Conservation (phyloP, 2,113 vertebrate genomes). For the Syngnathus scovelli region DNA sequence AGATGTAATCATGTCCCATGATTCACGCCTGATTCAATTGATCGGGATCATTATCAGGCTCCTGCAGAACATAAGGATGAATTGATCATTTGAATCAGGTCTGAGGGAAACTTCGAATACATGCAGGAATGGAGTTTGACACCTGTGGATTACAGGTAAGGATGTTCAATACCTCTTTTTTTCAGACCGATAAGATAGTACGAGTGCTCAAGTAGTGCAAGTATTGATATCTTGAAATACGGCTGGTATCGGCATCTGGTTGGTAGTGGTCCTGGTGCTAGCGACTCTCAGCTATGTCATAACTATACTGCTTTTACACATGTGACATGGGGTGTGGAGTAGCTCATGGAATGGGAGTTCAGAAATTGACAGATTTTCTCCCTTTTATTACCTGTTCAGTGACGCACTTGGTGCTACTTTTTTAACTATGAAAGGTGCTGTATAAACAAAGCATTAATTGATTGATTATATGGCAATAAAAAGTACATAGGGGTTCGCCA, state of each 20-base stretch:
- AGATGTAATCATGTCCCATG: background rate
- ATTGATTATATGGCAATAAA: background rate
- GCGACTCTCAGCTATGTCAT: background rate
- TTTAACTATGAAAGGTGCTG: background rate
- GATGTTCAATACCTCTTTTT: too few species aligned
- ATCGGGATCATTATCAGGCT: too few species aligned
- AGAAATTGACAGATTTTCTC: background rate
- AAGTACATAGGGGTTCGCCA: background rate
- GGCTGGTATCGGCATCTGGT: too few species aligned
- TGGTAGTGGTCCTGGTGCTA: background rate
- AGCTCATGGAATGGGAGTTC: background rate
- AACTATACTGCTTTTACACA: background rate
- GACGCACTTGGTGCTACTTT: background rate
- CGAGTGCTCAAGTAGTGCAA: too few species aligned
- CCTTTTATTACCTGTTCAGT: background rate
- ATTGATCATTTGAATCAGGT: too few species aligned
- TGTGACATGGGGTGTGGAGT: background rate
- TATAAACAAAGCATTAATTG: background rate
- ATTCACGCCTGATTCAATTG: too few species aligned
- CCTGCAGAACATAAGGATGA: too few species aligned
- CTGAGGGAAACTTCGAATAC: too few species aligned
- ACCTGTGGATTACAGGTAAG: too few species aligned
- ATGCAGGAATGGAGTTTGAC: too few species aligned
- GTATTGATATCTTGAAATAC: too few species aligned
- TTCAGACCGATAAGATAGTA: too few species aligned